Base-by-base conservation (phyloP, 1,140 invertebrate species). In the Zophobas morio region DNA sequence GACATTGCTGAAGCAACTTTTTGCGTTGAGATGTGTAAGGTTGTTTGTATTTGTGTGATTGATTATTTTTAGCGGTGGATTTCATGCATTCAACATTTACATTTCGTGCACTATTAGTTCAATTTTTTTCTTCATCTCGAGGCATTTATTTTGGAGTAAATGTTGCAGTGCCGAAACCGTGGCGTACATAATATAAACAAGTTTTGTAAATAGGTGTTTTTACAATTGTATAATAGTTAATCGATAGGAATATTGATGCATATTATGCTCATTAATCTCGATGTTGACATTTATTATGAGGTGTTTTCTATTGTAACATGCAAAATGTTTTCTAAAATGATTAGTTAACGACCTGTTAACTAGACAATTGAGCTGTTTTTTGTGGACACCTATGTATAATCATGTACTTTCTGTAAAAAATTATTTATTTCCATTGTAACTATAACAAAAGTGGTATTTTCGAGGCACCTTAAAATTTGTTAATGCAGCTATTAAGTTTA, bases 141-240 rank as follows among this genome's bases (percentile, higher is more conserved):
- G 60, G 60, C 60, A 73, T 73, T 73, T 73, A 32, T 73, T 73
- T 73, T 53, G 6, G 40, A 46, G 49, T 73, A 49, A 56, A 73
- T 56, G 71, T 51, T 72, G 42, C 47, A 53, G 32, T 56, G 71
- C 54, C 35, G 49, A 56, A 73, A 53, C 71, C 70, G 33, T 47
- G 32, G 40, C 40, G 57, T 63, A 39, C 39, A 63, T 42, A 6
- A 46, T 54, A 54, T 56, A 57, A 20, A 57, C 42, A 74, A 74
- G 51, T 51, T 51, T 75, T 80, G 79, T 80, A 80, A 75, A 80
- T 80, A 80, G 37, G 74, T 78, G 79, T 80, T 80, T 78, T 70
- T 75, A 80, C 76, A 66, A 76, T 76, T 78, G 74, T 80, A 77
- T 75, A 79, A 74, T 77, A 78, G 56, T 76, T 80, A 77, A 76